Percentiles rank a stretch among this genome's conserved stretches.
phyloP scores from a whole-genome alignment of 2,888 invertebrate species.

The Mycalesis mineus region DNA sequence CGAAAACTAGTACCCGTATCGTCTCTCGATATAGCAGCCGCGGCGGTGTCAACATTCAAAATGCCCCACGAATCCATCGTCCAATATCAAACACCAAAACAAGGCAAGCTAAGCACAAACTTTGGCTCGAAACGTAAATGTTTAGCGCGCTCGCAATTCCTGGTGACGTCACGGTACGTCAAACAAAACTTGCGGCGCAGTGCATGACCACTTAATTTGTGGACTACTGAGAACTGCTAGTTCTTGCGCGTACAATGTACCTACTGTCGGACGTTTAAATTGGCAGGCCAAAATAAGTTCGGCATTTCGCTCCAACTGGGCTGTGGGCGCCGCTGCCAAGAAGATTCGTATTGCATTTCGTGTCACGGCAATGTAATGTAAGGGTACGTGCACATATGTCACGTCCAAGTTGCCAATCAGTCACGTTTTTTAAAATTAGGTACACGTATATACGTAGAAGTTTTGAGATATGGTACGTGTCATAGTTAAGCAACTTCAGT shows the following conservation, averaged over 20 bases:
- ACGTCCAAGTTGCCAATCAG: too few relatives aligned
- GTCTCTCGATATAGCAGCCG: slow-evolving; percentile 84
- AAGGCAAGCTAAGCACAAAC: slow-evolving; percentile 29
- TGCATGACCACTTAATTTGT: slow-evolving; percentile 22
- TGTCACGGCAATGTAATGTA: slow-evolving; percentile 40
- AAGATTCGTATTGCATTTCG: slow-evolving; percentile 69
- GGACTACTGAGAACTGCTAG: slow-evolving; percentile 18
- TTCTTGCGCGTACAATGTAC: slow-evolving; percentile 27
- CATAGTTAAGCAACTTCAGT: too few relatives aligned
- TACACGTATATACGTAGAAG: too few relatives aligned
- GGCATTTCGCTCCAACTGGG: slow-evolving; percentile 77
- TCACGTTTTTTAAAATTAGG: too few relatives aligned
- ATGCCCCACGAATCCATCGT: slow-evolving; percentile 86
- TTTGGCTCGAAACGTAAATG: slow-evolving; percentile 32
- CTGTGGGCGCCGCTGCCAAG: slow-evolving; percentile 64
- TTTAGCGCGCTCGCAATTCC: slow-evolving; percentile 32
- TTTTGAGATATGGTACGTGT: too few relatives aligned
- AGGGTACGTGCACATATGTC: neutral
- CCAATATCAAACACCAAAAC: slow-evolving; percentile 36
- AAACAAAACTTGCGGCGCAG: slow-evolving; percentile 10
- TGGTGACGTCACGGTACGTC: slow-evolving; percentile 41
- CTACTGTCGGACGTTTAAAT: slow-evolving; percentile 61
- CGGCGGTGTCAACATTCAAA: slow-evolving; percentile 80
- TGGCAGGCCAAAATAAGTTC: slow-evolving; percentile 78
- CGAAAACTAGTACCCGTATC: slow-evolving; percentile 78